These are phyloP conservation scores for Scaptomyza tumidula DNA, from an alignment of 2,888 invertebrate species.

Conservation along the genomic window DNA sequence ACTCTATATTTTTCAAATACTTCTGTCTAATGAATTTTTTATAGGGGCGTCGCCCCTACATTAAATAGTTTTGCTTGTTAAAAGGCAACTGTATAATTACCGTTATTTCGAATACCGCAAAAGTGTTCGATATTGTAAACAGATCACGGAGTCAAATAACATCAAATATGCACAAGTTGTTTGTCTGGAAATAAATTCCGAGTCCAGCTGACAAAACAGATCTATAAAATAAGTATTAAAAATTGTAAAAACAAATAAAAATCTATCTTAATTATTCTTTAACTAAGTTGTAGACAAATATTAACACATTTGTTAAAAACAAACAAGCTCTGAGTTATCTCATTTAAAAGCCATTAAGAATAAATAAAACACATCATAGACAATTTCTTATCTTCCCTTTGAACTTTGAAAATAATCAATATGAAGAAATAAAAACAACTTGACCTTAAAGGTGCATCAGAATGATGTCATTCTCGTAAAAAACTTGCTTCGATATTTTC, in stretches of 20 bases:
- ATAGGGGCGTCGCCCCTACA: slow-evolving; percentile 13
- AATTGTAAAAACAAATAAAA: neutral
- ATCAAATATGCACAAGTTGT: neutral
- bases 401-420: slow-evolving; percentile 68
- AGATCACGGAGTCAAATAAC: slow-evolving; percentile 12
- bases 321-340: slow-evolving; percentile 36
- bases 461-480: slow-evolving; percentile 64
- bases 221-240: neutral
- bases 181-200: neutral
- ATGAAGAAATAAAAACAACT: slow-evolving; percentile 10
- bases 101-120: neutral
- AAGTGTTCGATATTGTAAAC: slow-evolving; percentile 14
- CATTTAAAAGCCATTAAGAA: neutral
- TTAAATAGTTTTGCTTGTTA: neutral
- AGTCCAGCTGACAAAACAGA: neutral
- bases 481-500: slow-evolving; percentile 25
- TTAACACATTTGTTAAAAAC: neutral
- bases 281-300: neutral
- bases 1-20: slow-evolving; percentile 14
- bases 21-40: neutral
- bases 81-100: neutral
- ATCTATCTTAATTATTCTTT: neutral
- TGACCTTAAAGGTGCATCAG: slow-evolving; percentile 56
- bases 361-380: neutral
- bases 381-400: slow-evolving; percentile 34